A percentile compares a stretch with the other conserved stretches of the same genome.
Evolutionary conservation across 1,140 invertebrate species (phyloP).

Genomic region (Brachionus rotundiformis): DNA sequence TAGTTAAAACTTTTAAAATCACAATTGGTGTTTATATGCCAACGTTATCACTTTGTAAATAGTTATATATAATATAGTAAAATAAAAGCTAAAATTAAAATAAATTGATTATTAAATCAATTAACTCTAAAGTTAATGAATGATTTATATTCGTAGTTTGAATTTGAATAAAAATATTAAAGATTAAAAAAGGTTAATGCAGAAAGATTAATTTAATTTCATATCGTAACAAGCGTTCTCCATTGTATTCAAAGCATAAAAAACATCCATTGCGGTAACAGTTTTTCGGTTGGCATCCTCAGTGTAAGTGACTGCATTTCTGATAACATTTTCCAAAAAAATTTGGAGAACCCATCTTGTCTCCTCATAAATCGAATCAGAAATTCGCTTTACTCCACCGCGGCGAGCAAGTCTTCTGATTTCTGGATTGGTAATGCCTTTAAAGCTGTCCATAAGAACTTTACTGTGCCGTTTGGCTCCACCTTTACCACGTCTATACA

Average conservation of each 20-base stretch:
- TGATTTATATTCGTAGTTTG: too few relatives aligned
- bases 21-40: too few relatives aligned
- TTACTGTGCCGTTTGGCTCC: slow-evolving; percentile 61
- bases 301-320: slow-evolving; percentile 52
- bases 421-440: slow-evolving; percentile 57
- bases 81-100: too few relatives aligned
- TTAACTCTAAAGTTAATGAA: too few relatives aligned
- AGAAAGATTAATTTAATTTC: too few relatives aligned
- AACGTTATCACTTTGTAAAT: too few relatives aligned
- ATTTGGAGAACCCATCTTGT: slow-evolving; percentile 46
- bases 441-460: slow-evolving; percentile 73
- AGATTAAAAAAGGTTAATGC: too few relatives aligned
- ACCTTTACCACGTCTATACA: slow-evolving; percentile 60
- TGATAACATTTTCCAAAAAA: slow-evolving; percentile 52
- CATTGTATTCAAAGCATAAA: slow-evolving; percentile 52
- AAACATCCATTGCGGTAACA: slow-evolving; percentile 52
- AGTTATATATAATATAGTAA: too few relatives aligned
- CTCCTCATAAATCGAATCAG: slow-evolving; percentile 50
- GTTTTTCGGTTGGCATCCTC: slow-evolving; percentile 52
- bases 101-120: too few relatives aligned
- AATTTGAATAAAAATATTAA: too few relatives aligned
- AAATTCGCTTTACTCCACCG: slow-evolving; percentile 52
- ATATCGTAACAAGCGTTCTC: too few relatives aligned
- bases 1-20: too few relatives aligned
- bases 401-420: slow-evolving; percentile 51